phyloP scores from a whole-genome alignment of 2,113 vertebrate genomes.

The Macrotus californicus region DNA sequence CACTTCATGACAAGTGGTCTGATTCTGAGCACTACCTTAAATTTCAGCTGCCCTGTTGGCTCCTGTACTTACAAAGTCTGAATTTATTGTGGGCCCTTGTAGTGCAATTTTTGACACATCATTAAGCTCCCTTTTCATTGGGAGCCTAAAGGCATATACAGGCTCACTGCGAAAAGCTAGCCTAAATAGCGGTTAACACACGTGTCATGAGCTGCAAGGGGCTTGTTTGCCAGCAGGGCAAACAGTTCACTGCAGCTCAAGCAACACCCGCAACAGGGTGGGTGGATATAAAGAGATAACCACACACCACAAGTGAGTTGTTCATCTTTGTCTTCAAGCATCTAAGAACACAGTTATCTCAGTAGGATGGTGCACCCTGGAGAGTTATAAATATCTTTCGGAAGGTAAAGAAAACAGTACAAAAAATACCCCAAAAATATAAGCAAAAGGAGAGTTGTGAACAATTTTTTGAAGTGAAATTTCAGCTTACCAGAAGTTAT shows the following conservation, averaged over 20 bases:
- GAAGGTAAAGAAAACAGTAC: slow-evolving; percentile 62
- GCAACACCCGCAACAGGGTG: slow-evolving; percentile 44
- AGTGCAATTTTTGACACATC: slow-evolving; percentile 71
- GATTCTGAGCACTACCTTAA: slow-evolving; percentile 44
- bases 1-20: slow-evolving; percentile 46
- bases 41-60: slow-evolving; percentile 57
- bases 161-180: slow-evolving; percentile 34
- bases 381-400: slow-evolving; percentile 55
- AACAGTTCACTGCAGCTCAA: slow-evolving; percentile 53
- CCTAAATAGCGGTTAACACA: slow-evolving; percentile 68
- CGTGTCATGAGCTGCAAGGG: slow-evolving; percentile 61
- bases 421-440: slow-evolving; percentile 55
- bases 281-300: slow-evolving; percentile 67
- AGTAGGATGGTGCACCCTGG: slow-evolving; percentile 30
- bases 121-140: slow-evolving; percentile 69
- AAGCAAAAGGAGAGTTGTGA: slow-evolving; percentile 27
- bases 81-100: slow-evolving; percentile 64
- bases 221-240: slow-evolving; percentile 71
- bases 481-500: neutral
- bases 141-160: slow-evolving; percentile 64
- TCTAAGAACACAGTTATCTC: slow-evolving; percentile 62
- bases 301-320: slow-evolving; percentile 42
- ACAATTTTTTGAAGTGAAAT: slow-evolving; percentile 54
- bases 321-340: slow-evolving; percentile 57
- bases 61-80: slow-evolving; percentile 56